These are phyloP conservation scores for Aulostomus chinensis DNA, from an alignment of 2,797 vertebrate species.

Conservation along the genomic window DNA sequence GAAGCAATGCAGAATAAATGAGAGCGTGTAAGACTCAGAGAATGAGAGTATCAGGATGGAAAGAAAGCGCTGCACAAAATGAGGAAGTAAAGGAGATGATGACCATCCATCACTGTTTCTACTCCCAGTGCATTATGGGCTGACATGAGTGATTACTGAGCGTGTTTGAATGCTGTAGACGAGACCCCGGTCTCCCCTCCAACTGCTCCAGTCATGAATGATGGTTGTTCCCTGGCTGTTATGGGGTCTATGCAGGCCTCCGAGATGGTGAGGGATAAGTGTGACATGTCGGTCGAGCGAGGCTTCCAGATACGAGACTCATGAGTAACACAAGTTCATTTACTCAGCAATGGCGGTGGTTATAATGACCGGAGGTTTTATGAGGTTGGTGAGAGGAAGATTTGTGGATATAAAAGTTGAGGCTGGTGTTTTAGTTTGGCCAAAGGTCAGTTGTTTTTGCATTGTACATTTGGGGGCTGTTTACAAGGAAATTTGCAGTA, in stretches of 20 bases:
- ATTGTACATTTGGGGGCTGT: neutral
- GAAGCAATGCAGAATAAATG: slow-evolving; percentile 34
- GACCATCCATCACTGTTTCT: slow-evolving; percentile 52
- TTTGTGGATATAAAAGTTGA: slow-evolving; percentile 1
- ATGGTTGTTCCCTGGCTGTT: slow-evolving; percentile 41
- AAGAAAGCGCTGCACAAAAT: slow-evolving; percentile 34
- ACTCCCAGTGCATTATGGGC: slow-evolving; percentile 49
- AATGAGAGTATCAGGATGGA: slow-evolving; percentile 20
- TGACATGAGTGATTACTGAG: slow-evolving; percentile 59
- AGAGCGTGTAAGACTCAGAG: slow-evolving; percentile 12
- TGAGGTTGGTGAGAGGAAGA: slow-evolving; percentile 3
- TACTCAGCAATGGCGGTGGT: slow-evolving; percentile 2
- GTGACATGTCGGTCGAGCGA: slow-evolving; percentile 37
- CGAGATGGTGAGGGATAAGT: slow-evolving; percentile 43
- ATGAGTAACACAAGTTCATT: slow-evolving; percentile 1
- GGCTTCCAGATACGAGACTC: neutral
- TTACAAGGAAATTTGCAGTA: too few species aligned
- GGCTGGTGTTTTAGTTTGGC: neutral
- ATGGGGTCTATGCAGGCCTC: slow-evolving; percentile 19
- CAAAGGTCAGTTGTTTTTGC: neutral
- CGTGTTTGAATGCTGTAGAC: slow-evolving; percentile 50
- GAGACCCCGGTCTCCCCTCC: slow-evolving; percentile 36
- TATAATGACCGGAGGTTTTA: slow-evolving; percentile 11
- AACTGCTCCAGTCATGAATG: slow-evolving; percentile 51
- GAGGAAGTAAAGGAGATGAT: slow-evolving; percentile 39